Evolutionary conservation across 2,797 vertebrate genomes (phyloP).

Genomic region (Manis pentadactyla): DNA sequence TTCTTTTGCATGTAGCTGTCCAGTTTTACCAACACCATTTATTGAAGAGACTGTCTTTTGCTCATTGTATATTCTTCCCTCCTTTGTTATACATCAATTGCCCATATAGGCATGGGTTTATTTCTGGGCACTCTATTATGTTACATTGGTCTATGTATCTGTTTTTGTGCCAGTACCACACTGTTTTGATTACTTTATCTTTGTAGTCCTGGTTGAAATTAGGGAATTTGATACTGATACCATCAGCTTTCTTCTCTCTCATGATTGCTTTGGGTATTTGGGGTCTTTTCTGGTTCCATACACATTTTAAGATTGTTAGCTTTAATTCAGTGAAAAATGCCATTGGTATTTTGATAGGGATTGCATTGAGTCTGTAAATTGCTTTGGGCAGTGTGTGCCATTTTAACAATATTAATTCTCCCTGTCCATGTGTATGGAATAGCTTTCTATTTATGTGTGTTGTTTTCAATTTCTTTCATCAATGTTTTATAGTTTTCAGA

Average conservation of each 20-base stretch:
- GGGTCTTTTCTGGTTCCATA: background rate
- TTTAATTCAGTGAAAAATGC: too few relatives aligned
- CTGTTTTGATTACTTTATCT: background rate
- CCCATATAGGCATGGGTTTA: background rate
- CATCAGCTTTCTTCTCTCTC: background rate
- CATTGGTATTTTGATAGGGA: too few relatives aligned
- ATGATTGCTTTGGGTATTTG: background rate
- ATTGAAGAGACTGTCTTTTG: background rate
- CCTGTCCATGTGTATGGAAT: too few relatives aligned
- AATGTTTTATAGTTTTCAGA: too few relatives aligned
- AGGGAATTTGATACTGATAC: too few relatives aligned
- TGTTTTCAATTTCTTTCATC: too few relatives aligned
- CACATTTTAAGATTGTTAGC: too few relatives aligned
- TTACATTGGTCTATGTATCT: background rate
- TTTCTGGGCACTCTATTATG: background rate
- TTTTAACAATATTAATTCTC: too few relatives aligned
- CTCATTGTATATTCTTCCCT: background rate
- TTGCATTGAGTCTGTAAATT: too few relatives aligned
- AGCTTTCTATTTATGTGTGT: too few relatives aligned
- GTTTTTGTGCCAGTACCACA: background rate
- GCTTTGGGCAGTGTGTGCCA: too few relatives aligned
- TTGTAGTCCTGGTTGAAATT: background rate
- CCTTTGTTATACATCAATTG: background rate
- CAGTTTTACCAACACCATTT: background rate
- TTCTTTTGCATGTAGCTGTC: background rate